Evolutionary conservation across 2,888 invertebrate genomes (phyloP).

Genomic region (Monochamus alternatus): DNA sequence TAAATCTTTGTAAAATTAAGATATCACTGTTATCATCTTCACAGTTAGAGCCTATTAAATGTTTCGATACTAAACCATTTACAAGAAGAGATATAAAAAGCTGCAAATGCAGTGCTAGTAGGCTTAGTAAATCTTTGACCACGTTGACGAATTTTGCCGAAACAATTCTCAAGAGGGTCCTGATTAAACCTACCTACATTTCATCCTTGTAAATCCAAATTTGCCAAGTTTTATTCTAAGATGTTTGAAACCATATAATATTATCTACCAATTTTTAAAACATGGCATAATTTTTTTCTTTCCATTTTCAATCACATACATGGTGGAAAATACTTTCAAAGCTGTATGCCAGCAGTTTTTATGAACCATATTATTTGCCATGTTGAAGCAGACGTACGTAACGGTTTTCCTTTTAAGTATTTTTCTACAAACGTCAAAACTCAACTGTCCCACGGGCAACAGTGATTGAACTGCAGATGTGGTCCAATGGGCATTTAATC

Average conservation of each 20-base stretch:
- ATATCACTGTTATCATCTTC: constrained; percentile 1
- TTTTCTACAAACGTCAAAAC: too few relatives aligned
- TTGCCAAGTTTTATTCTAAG: not conserved
- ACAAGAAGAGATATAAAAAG: constrained; percentile 1
- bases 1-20: constrained; percentile 5
- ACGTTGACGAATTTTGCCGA: constrained; percentile 12
- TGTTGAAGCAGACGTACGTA: too few relatives aligned
- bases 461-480: too few relatives aligned
- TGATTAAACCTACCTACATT: constrained; percentile 17
- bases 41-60: constrained; percentile 17
- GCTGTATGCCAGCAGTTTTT: too few relatives aligned
- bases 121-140: not conserved
- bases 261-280: too few relatives aligned
- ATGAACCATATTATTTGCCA: too few relatives aligned
- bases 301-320: too few relatives aligned
- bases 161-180: constrained; percentile 25
- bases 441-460: too few relatives aligned
- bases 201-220: not conserved
- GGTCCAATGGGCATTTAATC: too few relatives aligned
- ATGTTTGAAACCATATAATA: not conserved
- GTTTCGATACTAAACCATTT: constrained; percentile 4
- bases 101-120: not conserved
- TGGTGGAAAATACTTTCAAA: too few relatives aligned
- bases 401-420: too few relatives aligned
- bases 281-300: too few relatives aligned